Percentiles rank a stretch among this genome's conserved stretches.
Evolutionary conservation across 2,113 vertebrate species (phyloP).

Genomic region (Paraplagusia blochii): DNA sequence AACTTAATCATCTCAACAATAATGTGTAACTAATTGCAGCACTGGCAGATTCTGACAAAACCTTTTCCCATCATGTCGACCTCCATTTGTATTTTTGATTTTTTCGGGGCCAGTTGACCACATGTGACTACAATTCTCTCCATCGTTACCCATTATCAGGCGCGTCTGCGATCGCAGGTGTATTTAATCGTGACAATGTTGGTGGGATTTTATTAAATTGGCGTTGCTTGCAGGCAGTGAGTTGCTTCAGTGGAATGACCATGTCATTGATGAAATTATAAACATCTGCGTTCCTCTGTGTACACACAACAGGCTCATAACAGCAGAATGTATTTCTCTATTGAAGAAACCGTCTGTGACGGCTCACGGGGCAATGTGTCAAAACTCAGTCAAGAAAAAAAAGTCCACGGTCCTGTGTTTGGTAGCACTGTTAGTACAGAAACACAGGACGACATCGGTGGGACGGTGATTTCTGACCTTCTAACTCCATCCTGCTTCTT

Average conservation of each 20-base stretch:
- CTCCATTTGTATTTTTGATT: no score
- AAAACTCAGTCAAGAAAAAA: no score
- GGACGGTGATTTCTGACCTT: not conserved
- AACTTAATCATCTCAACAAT: no score
- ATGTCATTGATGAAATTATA: slow-evolving; percentile 3
- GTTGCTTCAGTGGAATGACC: slow-evolving; percentile 12
- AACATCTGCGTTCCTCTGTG: not conserved
- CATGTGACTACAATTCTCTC: not conserved
- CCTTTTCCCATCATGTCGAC: no score
- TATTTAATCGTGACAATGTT: not conserved
- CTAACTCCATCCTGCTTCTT: no score
- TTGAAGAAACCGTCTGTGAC: no score
- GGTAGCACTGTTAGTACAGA: not conserved
- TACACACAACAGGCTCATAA: not conserved
- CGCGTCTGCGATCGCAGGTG: not conserved
- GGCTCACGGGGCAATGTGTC: no score
- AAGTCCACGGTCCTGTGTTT: not conserved
- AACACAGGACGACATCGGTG: not conserved
- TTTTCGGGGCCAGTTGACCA: no score
- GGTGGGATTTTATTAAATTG: slow-evolving; percentile 1
- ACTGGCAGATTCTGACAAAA: no score
- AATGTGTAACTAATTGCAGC: no score
- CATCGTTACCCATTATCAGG: not conserved
- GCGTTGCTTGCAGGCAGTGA: not conserved
- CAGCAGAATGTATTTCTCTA: not conserved